A percentile compares a stretch with the other conserved stretches of the same genome.
Conservation (phyloP, 2,888 invertebrate genomes). For the Ennomos erosarius region DNA sequence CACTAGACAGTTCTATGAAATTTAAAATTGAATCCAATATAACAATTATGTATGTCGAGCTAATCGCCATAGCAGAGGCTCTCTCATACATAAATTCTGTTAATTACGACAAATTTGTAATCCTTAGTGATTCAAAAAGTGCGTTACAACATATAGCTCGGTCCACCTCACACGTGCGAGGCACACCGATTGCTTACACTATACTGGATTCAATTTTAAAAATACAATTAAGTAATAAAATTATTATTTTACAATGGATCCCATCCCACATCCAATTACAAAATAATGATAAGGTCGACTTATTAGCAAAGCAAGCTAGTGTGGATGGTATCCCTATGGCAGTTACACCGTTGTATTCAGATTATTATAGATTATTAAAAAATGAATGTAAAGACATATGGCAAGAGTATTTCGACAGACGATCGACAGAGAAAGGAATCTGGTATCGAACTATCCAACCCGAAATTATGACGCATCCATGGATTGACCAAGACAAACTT, state of each 20-base stretch:
- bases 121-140: conserved; percentile 34
- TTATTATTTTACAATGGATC: neutral
- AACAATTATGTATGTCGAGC: conserved; percentile 31
- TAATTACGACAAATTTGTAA: conserved; percentile 1
- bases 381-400: neutral
- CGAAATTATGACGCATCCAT: neutral
- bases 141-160: conserved; percentile 6
- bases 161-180: neutral
- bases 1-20: neutral
- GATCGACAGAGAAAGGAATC: neutral
- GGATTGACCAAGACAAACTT: neutral
- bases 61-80: conserved; percentile 24
- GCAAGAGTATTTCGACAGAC: conserved; percentile 7
- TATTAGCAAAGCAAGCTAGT: neutral
- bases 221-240: neutral
- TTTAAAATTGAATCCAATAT: neutral
- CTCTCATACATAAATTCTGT: neutral
- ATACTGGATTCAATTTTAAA: neutral
- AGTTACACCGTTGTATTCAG: neutral
- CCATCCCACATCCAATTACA: neutral
- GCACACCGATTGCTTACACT: neutral
- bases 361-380: neutral
- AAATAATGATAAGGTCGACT: neutral
- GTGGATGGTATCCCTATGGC: neutral
- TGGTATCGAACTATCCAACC: conserved; percentile 6